Percentiles rank a stretch among this genome's conserved stretches.
Evolutionary conservation across 2,888 invertebrate species (phyloP).

Genomic region (Sceliomorpha sp.): DNA sequence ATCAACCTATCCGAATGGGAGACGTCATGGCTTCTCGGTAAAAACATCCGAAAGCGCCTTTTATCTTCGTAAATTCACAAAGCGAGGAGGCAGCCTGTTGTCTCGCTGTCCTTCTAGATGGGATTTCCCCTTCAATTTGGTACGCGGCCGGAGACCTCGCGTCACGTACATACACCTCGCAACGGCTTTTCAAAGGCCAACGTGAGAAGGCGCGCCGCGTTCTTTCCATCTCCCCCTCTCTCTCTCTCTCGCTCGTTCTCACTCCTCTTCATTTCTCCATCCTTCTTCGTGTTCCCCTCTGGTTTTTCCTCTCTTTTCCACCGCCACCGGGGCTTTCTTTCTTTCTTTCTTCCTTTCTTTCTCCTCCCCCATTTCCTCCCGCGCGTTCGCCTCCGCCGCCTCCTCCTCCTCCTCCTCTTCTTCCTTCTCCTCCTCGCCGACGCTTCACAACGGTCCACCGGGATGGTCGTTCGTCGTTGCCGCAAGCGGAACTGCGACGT

Average conservation of each 20-base stretch:
- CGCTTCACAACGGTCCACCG: conserved; percentile 45
- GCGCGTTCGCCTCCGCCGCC: background rate
- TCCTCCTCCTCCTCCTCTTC: conserved; percentile 19
- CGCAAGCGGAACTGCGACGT: conserved; percentile 42
- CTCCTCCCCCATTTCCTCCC: conserved; percentile 36
- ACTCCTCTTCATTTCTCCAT: no score
- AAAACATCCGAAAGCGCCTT: conserved; percentile 69
- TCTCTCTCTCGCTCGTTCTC: conserved; percentile 21
- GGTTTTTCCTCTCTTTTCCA: no score
- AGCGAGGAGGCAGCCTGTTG: no score
- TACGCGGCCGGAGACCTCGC: conserved; percentile 3
- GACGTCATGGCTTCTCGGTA: conserved; percentile 65
- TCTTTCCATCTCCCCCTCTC: conserved; percentile 24
- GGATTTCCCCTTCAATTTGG: conserved; percentile 43
- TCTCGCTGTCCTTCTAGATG: conserved; percentile 22
- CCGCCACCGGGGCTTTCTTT: no score
- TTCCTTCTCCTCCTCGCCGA: conserved; percentile 15
- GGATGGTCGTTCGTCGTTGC: conserved; percentile 42
- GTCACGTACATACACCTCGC: conserved; percentile 2
- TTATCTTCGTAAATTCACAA: conserved; percentile 70
- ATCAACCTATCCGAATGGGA: conserved; percentile 57
- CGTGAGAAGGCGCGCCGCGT: conserved; percentile 34
- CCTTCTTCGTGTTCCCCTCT: conserved; percentile 8
- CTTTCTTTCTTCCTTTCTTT: conserved; percentile 24
- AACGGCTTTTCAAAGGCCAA: conserved; percentile 38